phyloP scores from a whole-genome alignment of 2,888 invertebrate species.

The Cephus spinipes region DNA sequence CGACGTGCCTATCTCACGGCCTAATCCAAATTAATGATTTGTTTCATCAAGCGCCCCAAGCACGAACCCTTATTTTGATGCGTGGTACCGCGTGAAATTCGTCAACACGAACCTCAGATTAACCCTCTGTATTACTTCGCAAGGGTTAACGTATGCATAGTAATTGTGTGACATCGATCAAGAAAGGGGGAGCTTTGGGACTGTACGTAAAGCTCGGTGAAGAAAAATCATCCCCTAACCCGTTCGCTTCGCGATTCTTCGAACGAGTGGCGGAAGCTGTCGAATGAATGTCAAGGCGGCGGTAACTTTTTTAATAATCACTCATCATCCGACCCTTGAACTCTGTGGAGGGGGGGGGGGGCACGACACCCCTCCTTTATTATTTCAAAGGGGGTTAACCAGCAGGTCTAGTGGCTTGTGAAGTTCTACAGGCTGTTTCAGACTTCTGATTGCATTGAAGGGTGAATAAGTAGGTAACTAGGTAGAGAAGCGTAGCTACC shows the following conservation, averaged over 20 bases:
- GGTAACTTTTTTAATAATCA: slow-evolving; percentile 32
- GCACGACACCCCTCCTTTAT: neutral
- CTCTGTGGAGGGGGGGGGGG: neutral
- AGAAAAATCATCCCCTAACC: neutral
- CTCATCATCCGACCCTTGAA: slow-evolving; percentile 16
- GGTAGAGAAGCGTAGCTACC: neutral
- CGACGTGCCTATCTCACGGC: neutral
- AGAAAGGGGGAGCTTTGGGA: neutral
- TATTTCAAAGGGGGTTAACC: slow-evolving; percentile 13
- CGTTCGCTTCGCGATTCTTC: neutral
- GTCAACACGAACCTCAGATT: neutral
- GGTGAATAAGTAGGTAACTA: neutral
- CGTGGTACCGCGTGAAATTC: neutral
- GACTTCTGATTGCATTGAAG: neutral
- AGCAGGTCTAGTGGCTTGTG: slow-evolving; percentile 15
- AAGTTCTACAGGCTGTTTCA: neutral
- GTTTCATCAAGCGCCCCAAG: neutral
- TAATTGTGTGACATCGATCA: neutral
- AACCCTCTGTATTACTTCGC: neutral
- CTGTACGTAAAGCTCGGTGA: neutral
- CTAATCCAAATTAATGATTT: neutral
- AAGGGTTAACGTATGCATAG: neutral
- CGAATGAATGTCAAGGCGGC: slow-evolving; percentile 17
- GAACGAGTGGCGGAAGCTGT: neutral
- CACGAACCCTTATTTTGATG: neutral